Evolutionary conservation across 2,888 invertebrate species (phyloP).

Genomic region (Philonicus albiceps): DNA sequence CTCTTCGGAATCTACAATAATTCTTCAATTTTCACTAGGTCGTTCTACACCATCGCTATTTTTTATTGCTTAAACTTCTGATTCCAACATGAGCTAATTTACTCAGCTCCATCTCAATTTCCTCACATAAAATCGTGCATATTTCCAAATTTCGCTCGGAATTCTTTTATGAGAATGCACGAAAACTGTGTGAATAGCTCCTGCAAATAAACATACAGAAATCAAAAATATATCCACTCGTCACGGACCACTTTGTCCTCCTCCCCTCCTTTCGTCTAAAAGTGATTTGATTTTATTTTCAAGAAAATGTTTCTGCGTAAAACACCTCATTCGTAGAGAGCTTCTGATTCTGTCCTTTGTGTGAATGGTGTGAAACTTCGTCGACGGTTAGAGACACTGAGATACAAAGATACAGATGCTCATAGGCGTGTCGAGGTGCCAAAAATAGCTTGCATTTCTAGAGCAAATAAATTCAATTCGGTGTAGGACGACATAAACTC

Average conservation of each 20-base stretch:
- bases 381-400: background rate
- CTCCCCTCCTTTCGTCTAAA: background rate
- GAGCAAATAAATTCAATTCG: slow-evolving; percentile 14
- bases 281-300: background rate
- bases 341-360: background rate
- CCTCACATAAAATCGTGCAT: background rate
- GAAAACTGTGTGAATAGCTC: background rate
- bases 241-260: background rate
- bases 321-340: background rate
- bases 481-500: background rate
- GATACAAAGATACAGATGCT: background rate
- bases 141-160: background rate
- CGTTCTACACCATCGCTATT: background rate
- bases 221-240: background rate
- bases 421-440: background rate
- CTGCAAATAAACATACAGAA: background rate
- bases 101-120: background rate
- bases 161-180: background rate
- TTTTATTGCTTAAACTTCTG: background rate
- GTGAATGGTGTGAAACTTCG: background rate
- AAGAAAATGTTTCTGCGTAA: background rate
- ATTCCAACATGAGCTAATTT: background rate
- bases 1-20: too few relatives aligned
- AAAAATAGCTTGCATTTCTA: slow-evolving; percentile 15
- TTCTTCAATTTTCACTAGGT: background rate